Percentiles rank a stretch among this genome's conserved stretches.
These are phyloP conservation scores for Laothoe populi DNA, from an alignment of 2,888 invertebrate species.

Conservation along the genomic window DNA sequence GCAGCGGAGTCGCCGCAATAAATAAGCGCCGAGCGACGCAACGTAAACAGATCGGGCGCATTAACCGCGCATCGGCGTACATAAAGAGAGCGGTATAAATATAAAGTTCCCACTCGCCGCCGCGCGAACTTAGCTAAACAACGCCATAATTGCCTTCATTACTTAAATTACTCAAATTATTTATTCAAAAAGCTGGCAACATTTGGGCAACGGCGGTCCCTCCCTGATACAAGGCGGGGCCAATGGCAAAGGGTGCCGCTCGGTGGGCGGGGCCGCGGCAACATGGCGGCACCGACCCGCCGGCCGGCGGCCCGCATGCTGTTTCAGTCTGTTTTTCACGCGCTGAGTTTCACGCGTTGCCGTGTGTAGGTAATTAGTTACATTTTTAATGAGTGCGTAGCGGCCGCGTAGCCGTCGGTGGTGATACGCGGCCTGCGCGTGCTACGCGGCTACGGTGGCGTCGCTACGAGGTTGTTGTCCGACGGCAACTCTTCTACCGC, in stretches of 20 bases:
- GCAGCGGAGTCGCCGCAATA: constrained; percentile 78
- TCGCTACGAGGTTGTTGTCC: constrained; percentile 28
- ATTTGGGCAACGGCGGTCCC: constrained; percentile 70
- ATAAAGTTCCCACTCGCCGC: constrained; percentile 83
- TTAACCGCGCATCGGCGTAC: constrained; percentile 84
- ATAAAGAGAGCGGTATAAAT: constrained; percentile 84
- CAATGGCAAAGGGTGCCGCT: constrained; percentile 59
- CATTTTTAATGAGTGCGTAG: constrained; percentile 58
- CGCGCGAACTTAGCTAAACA: constrained; percentile 85
- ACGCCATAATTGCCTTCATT: constrained; percentile 86
- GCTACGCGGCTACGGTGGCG: constrained; percentile 36
- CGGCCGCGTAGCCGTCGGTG: constrained; percentile 34
- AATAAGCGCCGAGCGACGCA: constrained; percentile 72
- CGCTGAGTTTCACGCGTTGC: constrained; percentile 60
- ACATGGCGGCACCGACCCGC: constrained; percentile 75
- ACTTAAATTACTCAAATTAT: constrained; percentile 86
- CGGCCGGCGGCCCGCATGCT: constrained; percentile 56
- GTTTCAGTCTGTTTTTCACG: constrained; percentile 64
- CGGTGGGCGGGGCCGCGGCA: constrained; percentile 71
- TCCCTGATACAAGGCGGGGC: constrained; percentile 53
- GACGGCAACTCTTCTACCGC: constrained; percentile 23
- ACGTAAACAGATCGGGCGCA: constrained; percentile 84
- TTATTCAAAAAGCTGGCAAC: constrained; percentile 86
- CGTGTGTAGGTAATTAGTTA: constrained; percentile 62
- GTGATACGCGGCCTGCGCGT: constrained; percentile 43